Base-by-base conservation (phyloP, 1,140 invertebrate genomes). In the Trichonephila clavipes region DNA sequence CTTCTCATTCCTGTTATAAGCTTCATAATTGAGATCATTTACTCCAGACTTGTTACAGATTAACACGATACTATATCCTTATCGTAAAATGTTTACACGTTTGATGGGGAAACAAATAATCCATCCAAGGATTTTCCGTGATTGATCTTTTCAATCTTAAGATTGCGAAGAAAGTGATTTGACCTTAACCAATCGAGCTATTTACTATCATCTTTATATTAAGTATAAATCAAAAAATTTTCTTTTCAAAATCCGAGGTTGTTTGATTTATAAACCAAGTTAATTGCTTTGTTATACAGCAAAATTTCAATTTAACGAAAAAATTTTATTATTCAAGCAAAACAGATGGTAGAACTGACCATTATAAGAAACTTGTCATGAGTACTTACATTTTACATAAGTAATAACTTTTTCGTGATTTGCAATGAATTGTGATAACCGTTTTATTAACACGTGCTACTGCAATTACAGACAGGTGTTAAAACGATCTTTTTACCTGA, bases 121-220 rank as follows among this genome's bases (percentile, higher is more conserved):
- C 28, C 21, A 59, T 5, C 28, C 28, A 87, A 87, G 59, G 16
- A 59, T 61, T 24, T 85, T 19, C 64, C 51, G n/a, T 61, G 85
- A 86, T 86, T 10, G 58, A 28, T 61, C 18, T 86, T 86, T 86
- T 16, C 18, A n/a, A 86, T 28, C 24, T 64, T 12, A 62, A 28
- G 28, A 87, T 51, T 64, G 34, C 59, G 24, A 62, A 28, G 28
- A 87, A 87, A 87, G 59, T 59, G 85, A 62, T 87, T 87, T 64
- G 59, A 87, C 85, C 85, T 87, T 34, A 28, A 61, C 28, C 28
- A 28, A 14, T 83, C 44, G 2, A 82, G n/a, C 51, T 51, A 51
- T 51, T 51, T 51, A 51, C 10, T 51, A 10, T 7, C 51, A 51
- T 51, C 8, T 51, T 51, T 51, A 40, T 40, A 51, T 51, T 51